A percentile compares a stretch with the other conserved stretches of the same genome.
These are phyloP conservation scores for Aphelinus atriplicis DNA, from an alignment of 1,140 invertebrate genomes.

Conservation along the genomic window DNA sequence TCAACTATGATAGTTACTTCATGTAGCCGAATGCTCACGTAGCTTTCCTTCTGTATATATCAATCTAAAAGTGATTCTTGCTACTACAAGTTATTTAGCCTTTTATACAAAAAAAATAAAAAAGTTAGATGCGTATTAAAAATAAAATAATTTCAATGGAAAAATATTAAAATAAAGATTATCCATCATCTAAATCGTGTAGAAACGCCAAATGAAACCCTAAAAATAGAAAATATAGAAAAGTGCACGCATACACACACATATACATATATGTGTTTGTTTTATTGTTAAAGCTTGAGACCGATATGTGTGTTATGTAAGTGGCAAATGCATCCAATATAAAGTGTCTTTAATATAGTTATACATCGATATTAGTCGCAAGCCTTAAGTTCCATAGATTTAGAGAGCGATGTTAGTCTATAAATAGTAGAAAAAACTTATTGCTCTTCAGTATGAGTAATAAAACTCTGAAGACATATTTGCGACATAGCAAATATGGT, in stretches of 20 bases:
- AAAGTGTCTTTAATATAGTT: slow-evolving; percentile 36
- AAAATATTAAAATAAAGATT: slow-evolving; percentile 28
- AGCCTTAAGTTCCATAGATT: slow-evolving; percentile 17
- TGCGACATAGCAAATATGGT: background rate
- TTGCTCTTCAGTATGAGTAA: slow-evolving; percentile 32
- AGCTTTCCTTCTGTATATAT: background rate
- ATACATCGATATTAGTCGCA: slow-evolving; percentile 16
- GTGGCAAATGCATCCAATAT: slow-evolving; percentile 44
- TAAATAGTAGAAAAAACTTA: slow-evolving; percentile 33
- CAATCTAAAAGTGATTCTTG: slow-evolving; percentile 1
- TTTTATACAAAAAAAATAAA: slow-evolving; percentile 25
- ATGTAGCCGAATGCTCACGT: background rate
- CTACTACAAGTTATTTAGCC: slow-evolving; percentile 14
- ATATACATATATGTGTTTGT: background rate
- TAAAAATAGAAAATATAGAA: slow-evolving; percentile 22
- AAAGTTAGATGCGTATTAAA: slow-evolving; percentile 16
- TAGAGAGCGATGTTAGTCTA: slow-evolving; percentile 22
- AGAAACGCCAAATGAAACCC: slow-evolving; percentile 7
- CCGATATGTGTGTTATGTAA: slow-evolving; percentile 49
- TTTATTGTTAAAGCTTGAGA: slow-evolving; percentile 48
- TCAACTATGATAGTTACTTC: slow-evolving; percentile 8
- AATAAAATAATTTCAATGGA: slow-evolving; percentile 18
- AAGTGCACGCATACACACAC: slow-evolving; percentile 33
- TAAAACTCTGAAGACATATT: slow-evolving; percentile 1
- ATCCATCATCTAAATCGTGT: background rate